These are phyloP conservation scores for Sanderia malayensis DNA, from an alignment of 30 jellyfish, hydroid and myxozoan species.

Conservation along the genomic window DNA sequence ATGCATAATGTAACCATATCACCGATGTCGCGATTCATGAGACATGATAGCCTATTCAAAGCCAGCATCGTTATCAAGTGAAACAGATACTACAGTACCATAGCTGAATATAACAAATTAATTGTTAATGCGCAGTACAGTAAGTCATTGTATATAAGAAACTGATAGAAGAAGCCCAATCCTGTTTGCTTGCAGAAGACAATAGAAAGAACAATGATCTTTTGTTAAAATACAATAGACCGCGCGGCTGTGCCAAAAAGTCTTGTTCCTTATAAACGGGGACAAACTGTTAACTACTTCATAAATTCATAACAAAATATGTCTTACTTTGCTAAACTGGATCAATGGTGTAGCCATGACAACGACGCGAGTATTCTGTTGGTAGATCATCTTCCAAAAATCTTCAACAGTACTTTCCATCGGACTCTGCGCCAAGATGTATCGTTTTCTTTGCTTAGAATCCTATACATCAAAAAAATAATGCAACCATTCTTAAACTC, in stretches of 20 bases:
- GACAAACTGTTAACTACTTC: not conserved
- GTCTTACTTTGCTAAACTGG: constrained; percentile 55
- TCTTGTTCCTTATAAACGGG: not conserved
- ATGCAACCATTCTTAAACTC: not conserved
- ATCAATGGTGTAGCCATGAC: constrained; percentile 72
- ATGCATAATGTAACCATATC: too few relatives aligned
- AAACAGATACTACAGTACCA: too few relatives aligned
- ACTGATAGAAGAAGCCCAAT: too few relatives aligned
- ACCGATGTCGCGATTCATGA: too few relatives aligned
- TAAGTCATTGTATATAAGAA: too few relatives aligned
- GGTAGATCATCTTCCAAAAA: constrained; percentile 73
- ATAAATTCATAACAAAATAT: not conserved
- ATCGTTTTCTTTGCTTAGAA: constrained; percentile 1
- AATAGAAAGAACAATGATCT: not conserved
- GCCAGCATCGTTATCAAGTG: too few relatives aligned
- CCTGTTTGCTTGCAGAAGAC: not conserved
- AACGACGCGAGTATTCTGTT: constrained; percentile 51
- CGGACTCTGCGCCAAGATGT: constrained; percentile 72
- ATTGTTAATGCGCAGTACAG: too few relatives aligned
- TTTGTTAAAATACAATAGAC: not conserved
- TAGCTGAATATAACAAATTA: too few relatives aligned
- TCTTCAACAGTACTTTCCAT: constrained; percentile 47
- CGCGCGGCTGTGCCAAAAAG: not conserved
- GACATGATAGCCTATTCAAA: too few relatives aligned
- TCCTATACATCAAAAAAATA: constrained; percentile 12